Evolutionary conservation across 2,888 invertebrate genomes (phyloP).

Genomic region (Drymonia ruficornis): DNA sequence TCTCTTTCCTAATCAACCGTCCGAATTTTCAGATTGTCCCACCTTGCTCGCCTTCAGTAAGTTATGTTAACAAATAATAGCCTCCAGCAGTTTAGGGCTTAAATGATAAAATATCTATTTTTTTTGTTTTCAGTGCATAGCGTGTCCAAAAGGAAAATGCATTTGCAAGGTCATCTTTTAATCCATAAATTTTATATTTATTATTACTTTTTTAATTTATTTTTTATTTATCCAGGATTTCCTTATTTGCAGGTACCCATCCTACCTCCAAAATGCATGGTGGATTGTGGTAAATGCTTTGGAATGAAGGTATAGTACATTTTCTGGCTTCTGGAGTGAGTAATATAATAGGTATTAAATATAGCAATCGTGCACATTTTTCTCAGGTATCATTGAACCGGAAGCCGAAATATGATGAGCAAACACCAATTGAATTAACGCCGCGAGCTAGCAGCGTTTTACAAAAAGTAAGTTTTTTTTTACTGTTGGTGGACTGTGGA

Average conservation of each 20-base stretch:
- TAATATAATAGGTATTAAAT: background rate
- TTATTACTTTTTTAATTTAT: too few relatives aligned
- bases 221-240: too few relatives aligned
- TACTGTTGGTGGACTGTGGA: too few relatives aligned
- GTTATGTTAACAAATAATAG: slow-evolving; percentile 13
- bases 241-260: slow-evolving; percentile 38
- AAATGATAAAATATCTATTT: background rate
- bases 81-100: background rate
- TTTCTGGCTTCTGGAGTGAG: background rate
- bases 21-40: slow-evolving; percentile 26
- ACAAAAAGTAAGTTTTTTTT: slow-evolving; percentile 56
- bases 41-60: slow-evolving; percentile 29
- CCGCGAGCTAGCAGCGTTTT: slow-evolving; percentile 68
- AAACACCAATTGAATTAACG: slow-evolving; percentile 58
- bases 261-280: slow-evolving; percentile 43
- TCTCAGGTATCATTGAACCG: slow-evolving; percentile 61
- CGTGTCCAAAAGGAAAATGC: slow-evolving; percentile 43
- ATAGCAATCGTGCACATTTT: background rate
- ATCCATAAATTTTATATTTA: background rate
- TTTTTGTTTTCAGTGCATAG: slow-evolving; percentile 37
- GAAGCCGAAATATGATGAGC: slow-evolving; percentile 57
- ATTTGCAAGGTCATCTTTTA: slow-evolving; percentile 45
- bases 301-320: slow-evolving; percentile 55
- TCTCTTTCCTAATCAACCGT: too few relatives aligned
- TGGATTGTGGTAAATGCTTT: slow-evolving; percentile 50